phyloP scores from a whole-genome alignment of 92 coral and sea anemone species.

The Diadumene lineata region DNA sequence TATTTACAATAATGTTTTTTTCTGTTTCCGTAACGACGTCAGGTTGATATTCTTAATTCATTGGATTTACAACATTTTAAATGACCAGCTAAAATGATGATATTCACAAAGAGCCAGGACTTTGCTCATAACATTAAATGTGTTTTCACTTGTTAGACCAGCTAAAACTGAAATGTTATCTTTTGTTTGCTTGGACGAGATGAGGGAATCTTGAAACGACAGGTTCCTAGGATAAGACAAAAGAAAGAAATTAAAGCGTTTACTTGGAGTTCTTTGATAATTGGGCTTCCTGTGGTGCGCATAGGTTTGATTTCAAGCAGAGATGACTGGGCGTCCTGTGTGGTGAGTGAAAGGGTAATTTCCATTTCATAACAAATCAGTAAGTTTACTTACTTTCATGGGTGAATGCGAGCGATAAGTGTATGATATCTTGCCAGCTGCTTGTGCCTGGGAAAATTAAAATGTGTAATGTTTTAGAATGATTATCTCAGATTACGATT shows the following conservation, averaged over 20 bases:
- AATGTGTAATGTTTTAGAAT: neutral
- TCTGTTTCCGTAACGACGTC: neutral
- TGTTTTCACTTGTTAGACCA: conserved; percentile 2
- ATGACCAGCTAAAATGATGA: too few relatives aligned
- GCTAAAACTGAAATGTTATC: conserved; percentile 41
- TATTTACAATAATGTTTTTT: neutral
- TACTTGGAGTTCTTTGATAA: neutral
- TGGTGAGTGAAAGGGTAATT: too few relatives aligned
- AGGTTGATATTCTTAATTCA: too few relatives aligned
- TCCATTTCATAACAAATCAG: neutral
- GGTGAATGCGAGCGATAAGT: conserved; percentile 69
- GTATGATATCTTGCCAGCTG: conserved; percentile 48
- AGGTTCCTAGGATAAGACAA: conserved; percentile 50
- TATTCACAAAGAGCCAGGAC: too few relatives aligned
- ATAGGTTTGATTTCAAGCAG: neutral
- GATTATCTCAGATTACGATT: too few relatives aligned
- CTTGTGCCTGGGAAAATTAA: conserved; percentile 18
- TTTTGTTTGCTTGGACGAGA: conserved; percentile 76
- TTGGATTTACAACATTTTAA: too few relatives aligned
- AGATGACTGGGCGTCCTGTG: too few relatives aligned
- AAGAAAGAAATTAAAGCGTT: too few relatives aligned
- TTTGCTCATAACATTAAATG: conserved; percentile 1
- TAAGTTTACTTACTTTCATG: conserved; percentile 53
- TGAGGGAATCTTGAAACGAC: conserved; percentile 89
- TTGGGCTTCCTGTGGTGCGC: neutral